A percentile compares a stretch with the other conserved stretches of the same genome.
These are phyloP conservation scores for Melanerpes formicivorus DNA, from an alignment of 2,113 vertebrate genomes.

Conservation along the genomic window DNA sequence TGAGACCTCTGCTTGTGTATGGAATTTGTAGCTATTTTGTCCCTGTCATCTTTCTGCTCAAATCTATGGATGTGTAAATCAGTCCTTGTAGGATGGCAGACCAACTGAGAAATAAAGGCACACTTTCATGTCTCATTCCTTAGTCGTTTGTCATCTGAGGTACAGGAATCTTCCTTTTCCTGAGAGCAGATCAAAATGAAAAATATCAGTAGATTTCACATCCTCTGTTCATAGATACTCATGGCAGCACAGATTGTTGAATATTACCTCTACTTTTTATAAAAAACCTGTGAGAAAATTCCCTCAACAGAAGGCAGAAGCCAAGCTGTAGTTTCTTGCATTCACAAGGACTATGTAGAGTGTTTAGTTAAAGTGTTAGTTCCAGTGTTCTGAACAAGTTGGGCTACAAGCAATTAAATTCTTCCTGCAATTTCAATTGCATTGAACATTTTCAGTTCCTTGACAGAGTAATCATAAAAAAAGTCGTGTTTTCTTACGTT, in stretches of 20 bases:
- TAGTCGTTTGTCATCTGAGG: background rate
- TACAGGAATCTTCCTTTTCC: background rate
- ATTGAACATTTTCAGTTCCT: background rate
- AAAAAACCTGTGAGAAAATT: background rate
- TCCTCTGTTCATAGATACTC: background rate
- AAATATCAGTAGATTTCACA: background rate
- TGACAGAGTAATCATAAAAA: background rate
- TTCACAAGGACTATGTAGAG: background rate
- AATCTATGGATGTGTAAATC: background rate
- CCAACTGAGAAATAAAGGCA: background rate
- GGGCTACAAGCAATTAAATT: background rate
- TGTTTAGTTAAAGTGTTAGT: background rate
- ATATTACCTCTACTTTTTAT: background rate
- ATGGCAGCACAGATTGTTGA: background rate
- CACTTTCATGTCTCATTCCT: background rate
- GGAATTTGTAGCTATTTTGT: background rate
- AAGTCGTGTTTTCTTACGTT: background rate
- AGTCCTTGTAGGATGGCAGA: background rate
- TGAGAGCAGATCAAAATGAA: background rate
- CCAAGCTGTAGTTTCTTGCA: background rate
- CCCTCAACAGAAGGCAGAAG: background rate
- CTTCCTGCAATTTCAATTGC: background rate
- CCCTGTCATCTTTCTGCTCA: background rate
- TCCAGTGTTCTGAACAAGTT: background rate
- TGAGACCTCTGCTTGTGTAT: background rate